These are phyloP conservation scores for Pteria penguin DNA, from an alignment of 2,888 invertebrate genomes.

Conservation along the genomic window DNA sequence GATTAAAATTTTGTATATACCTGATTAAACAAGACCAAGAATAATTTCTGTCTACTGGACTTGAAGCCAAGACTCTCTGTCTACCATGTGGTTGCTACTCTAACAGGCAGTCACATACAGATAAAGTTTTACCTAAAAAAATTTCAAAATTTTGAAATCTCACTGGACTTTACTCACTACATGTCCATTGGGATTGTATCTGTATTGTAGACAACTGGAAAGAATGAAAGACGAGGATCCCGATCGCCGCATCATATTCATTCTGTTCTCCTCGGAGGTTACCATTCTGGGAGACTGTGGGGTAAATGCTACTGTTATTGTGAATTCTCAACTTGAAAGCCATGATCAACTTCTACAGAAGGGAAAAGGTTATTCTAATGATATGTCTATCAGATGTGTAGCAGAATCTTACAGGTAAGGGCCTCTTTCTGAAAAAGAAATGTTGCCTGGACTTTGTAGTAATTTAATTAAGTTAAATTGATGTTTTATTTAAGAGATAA, in stretches of 20 bases:
- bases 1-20: no score
- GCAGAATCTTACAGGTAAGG: slow-evolving; percentile 59
- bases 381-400: slow-evolving; percentile 59
- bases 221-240: slow-evolving; percentile 68
- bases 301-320: slow-evolving; percentile 15
- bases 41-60: no score
- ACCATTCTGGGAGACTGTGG: slow-evolving; percentile 63
- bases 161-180: neutral
- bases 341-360: slow-evolving; percentile 54
- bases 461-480: no score
- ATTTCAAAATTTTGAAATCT: no score
- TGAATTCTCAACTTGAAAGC: slow-evolving; percentile 35
- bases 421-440: no score
- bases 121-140: no score
- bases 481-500: no score
- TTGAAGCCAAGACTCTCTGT: no score
- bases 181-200: neutral
- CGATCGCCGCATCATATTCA: slow-evolving; percentile 67
- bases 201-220: slow-evolving; percentile 67
- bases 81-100: no score
- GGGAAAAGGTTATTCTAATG: slow-evolving; percentile 57
- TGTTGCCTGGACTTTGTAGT: no score
- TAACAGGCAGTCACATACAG: no score
- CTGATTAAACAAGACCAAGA: no score
- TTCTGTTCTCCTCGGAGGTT: slow-evolving; percentile 68